Conservation (phyloP, 2,888 invertebrate genomes). For the Heliconius aoede region DNA sequence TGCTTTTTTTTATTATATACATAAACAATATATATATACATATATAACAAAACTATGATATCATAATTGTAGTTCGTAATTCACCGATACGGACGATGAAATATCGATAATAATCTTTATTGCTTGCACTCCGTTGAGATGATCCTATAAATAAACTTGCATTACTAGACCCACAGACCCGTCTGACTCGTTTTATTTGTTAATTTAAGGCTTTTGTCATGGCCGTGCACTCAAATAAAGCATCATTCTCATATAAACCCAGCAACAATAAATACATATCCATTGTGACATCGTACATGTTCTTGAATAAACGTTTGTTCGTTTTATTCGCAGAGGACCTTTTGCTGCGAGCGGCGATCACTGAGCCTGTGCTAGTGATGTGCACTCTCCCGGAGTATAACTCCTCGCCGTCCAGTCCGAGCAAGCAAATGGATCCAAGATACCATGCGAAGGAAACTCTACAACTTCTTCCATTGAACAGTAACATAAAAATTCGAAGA, state of each 20-base stretch:
- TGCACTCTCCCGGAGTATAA: conserved; percentile 84
- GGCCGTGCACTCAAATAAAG: conserved; percentile 36
- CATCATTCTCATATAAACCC: conserved; percentile 38
- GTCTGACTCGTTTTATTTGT: conserved; percentile 47
- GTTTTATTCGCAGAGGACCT: conserved; percentile 75
- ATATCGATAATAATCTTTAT: conserved; percentile 49
- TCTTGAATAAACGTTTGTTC: conserved; percentile 32
- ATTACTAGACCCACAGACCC: conserved; percentile 42
- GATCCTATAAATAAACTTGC: conserved; percentile 50
- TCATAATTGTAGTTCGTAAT: conserved; percentile 48
- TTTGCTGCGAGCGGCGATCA: conserved; percentile 84
- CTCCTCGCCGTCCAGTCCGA: conserved; percentile 74
- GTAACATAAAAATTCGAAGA: conserved; percentile 73
- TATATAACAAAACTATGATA: conserved; percentile 48
- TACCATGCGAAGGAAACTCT: conserved; percentile 83
- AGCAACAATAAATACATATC: conserved; percentile 33
- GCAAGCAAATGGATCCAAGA: conserved; percentile 81
- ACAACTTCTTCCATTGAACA: conserved; percentile 76
- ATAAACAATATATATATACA: not conserved
- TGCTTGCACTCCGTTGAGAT: conserved; percentile 45
- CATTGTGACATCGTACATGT: conserved; percentile 16
- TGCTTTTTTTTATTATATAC: too few relatives aligned
- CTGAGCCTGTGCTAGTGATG: conserved; percentile 86
- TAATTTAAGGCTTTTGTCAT: conserved; percentile 49
- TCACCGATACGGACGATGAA: conserved; percentile 49